Conservation (phyloP, 2,888 invertebrate genomes). For the Urechis unicinctus region DNA sequence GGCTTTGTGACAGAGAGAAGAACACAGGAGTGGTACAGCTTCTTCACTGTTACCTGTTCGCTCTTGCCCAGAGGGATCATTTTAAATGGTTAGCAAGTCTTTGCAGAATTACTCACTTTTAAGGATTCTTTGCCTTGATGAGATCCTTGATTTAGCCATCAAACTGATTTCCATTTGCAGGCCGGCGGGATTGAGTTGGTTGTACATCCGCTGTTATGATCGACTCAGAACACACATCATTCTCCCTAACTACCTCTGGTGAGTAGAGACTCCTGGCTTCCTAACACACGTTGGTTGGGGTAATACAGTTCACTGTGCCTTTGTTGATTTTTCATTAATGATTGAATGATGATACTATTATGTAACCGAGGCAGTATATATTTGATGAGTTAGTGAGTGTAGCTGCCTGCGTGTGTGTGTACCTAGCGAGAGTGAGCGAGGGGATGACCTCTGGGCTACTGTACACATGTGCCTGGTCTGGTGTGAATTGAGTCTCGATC, state of each 20-base stretch:
- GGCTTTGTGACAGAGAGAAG: conserved; percentile 27
- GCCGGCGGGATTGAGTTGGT: conserved; percentile 35
- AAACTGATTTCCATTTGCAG: no score
- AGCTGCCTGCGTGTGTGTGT: no score
- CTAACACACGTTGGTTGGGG: neutral
- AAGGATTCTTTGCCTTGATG: no score
- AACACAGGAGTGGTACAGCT: conserved; percentile 38
- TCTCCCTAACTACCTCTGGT: conserved; percentile 31
- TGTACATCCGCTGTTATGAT: conserved; percentile 36
- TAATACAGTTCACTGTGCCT: neutral
- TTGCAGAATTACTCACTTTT: no score
- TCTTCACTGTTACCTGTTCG: conserved; percentile 29
- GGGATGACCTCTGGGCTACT: conserved; percentile 17
- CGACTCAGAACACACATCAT: conserved; percentile 55
- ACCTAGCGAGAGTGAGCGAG: no score
- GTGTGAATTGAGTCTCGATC: conserved; percentile 55
- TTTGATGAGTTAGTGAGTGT: no score
- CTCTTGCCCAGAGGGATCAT: conserved; percentile 20
- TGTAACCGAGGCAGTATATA: no score
- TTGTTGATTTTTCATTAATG: conserved; percentile 19
- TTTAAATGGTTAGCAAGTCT: conserved; percentile 22
- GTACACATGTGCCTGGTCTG: conserved; percentile 50
- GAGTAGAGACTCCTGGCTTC: conserved; percentile 9
- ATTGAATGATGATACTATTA: no score
- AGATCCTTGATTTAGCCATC: no score